Evolutionary conservation across 2,797 vertebrate species (phyloP).

Genomic region (Cyprinodon diabolis): DNA sequence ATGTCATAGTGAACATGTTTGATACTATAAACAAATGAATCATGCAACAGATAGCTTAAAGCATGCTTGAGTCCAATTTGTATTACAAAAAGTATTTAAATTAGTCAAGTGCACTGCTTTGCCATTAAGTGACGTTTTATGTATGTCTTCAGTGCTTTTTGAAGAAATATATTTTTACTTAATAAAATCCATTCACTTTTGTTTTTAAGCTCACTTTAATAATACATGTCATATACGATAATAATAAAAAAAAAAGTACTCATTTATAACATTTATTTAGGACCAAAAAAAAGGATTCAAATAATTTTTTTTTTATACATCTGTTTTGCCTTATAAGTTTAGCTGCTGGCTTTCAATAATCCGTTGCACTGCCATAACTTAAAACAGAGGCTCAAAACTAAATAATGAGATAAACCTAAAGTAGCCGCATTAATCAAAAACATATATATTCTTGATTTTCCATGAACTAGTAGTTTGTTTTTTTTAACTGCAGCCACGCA

Average conservation of each 20-base stretch:
- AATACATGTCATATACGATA: too few species aligned
- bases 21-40: not conserved
- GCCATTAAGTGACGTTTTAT: not conserved
- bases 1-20: not conserved
- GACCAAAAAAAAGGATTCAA: not conserved
- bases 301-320: not conserved
- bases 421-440: not conserved
- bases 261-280: not conserved
- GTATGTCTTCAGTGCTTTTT: not conserved
- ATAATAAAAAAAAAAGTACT: too few species aligned
- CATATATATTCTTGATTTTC: not conserved
- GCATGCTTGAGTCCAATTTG: not conserved
- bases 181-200: not conserved
- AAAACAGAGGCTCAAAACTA: not conserved
- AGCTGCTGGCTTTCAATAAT: not conserved
- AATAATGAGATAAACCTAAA: not conserved
- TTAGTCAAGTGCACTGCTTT: not conserved
- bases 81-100: not conserved
- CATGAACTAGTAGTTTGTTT: not conserved
- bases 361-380: not conserved
- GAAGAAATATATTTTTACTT: not conserved
- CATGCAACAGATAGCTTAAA: not conserved
- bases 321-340: not conserved
- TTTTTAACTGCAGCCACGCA: slow-evolving; percentile 21
- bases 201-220: not conserved